Evolutionary conservation across 2,113 vertebrate genomes (phyloP), one percentile per base, ranked within the genome.

Genomic region (Aplodontia rufa): DNA sequence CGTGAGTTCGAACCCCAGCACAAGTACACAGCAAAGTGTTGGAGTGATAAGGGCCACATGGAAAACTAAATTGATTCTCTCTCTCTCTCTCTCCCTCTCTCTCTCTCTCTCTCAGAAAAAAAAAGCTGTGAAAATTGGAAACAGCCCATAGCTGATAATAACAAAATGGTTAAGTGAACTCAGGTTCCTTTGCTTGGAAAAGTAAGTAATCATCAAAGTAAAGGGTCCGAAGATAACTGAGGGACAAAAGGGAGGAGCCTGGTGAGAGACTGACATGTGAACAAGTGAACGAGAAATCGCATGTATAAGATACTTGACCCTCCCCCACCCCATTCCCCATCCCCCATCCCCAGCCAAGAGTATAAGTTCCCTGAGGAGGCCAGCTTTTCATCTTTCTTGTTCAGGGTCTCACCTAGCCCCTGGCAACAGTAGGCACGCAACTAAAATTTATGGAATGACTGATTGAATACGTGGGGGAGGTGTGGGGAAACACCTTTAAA

Each of bases 71-170:
- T n/a, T n/a, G n/a, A n/a, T n/a, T n/a, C n/a, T n/a, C n/a, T n/a
- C n/a, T n/a, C n/a, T n/a, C n/a, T n/a, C n/a, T n/a, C n/a, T n/a
- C n/a, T n/a, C n/a, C n/a, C n/a, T n/a, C n/a, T n/a, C n/a, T n/a
- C n/a, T n/a, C n/a, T n/a, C n/a, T n/a, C n/a, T n/a, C n/a, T n/a
- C n/a, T n/a, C n/a, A n/a, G n/a, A n/a, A n/a, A n/a, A n/a, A n/a
- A n/a, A 66, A 93, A 93, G 76, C 32, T 58, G 24, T 71, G 51
- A 32, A 95, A 58, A 87, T 6, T 17, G n/a, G 40, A 87, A 94
- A 66, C 17, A 58, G 35, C 17, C 51, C 26, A 53, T 37, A 78
- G 19, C 26, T 10, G 5, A 68, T 14, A 60, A 14, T 0, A 53
- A 17, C 75, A 64, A 74, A 40, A 28, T 19, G 30, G 82, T 74